These are phyloP conservation scores for Dysmachus trigonus DNA, from an alignment of 2,888 invertebrate genomes.

Conservation along the genomic window DNA sequence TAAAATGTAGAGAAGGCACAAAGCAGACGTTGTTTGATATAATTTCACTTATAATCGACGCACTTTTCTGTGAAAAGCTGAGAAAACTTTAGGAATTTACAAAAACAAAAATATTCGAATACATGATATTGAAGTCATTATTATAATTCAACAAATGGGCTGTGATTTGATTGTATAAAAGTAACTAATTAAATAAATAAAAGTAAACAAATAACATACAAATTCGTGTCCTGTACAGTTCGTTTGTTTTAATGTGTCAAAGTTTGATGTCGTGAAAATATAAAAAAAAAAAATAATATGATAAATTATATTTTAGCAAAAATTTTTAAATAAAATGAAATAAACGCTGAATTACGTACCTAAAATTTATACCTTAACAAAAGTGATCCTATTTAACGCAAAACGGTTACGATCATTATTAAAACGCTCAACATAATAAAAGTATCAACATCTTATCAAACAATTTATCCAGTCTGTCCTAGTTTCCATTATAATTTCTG, in stretches of 20 bases:
- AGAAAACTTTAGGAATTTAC: constrained; percentile 17
- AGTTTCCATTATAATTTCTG: not conserved
- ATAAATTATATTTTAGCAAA: constrained; percentile 48
- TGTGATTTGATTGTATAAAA: constrained; percentile 56
- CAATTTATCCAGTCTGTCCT: not conserved
- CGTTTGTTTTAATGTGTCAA: constrained; percentile 51
- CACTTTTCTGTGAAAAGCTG: constrained; percentile 28
- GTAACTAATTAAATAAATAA: constrained; percentile 50
- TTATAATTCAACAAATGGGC: constrained; percentile 56
- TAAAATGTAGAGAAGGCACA: not conserved
- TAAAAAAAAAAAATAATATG: constrained; percentile 47
- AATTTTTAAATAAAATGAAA: constrained; percentile 43
- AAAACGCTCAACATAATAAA: not conserved
- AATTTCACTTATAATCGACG: not conserved
- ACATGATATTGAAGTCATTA: constrained; percentile 45
- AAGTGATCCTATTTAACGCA: not conserved
- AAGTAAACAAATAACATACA: constrained; percentile 48
- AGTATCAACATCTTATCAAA: not conserved
- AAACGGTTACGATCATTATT: not conserved
- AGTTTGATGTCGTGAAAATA: constrained; percentile 53
- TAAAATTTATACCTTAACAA: constrained; percentile 21
- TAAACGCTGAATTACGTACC: constrained; percentile 34
- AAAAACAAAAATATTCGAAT: constrained; percentile 21
- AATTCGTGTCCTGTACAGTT: constrained; percentile 54
- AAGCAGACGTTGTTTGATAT: not conserved